Percentiles rank a stretch among this genome's conserved stretches.
These are phyloP conservation scores for Byasa hedistus DNA, from an alignment of 2,888 invertebrate species.

Conservation along the genomic window DNA sequence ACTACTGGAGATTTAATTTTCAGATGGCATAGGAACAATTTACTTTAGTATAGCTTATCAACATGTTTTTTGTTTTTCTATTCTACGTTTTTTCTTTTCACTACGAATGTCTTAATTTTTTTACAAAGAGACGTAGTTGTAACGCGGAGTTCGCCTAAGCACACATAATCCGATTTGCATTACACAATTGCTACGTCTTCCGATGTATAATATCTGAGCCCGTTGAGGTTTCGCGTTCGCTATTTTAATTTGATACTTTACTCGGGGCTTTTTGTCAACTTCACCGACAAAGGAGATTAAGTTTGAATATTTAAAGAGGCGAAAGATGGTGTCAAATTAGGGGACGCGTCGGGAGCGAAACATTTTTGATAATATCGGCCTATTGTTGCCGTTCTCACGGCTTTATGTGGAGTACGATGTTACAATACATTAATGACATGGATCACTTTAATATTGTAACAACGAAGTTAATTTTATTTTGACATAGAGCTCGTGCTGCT, in stretches of 20 bases:
- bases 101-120: too few species aligned
- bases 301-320: conserved; percentile 42
- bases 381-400: conserved; percentile 17
- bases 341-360: conserved; percentile 33
- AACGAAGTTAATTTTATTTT: too few species aligned
- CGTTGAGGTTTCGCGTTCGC: conserved; percentile 19
- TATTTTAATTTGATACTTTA: conserved; percentile 24
- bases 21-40: too few species aligned
- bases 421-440: conserved; percentile 23
- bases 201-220: conserved; percentile 5
- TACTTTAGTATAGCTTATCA: too few species aligned
- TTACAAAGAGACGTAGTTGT: background rate
- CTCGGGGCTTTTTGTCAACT: conserved; percentile 24
- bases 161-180: background rate
- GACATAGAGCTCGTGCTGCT: too few species aligned
- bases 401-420: conserved; percentile 17
- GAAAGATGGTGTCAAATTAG: conserved; percentile 37
- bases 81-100: too few species aligned
- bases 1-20: too few species aligned
- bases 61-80: too few species aligned
- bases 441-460: conserved; percentile 11
- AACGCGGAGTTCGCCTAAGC: background rate
- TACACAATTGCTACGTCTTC: conserved; percentile 1
- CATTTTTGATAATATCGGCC: conserved; percentile 30
- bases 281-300: conserved; percentile 39